phyloP scores from a whole-genome alignment of 2,113 vertebrate genomes.

The Piaya cayana region DNA sequence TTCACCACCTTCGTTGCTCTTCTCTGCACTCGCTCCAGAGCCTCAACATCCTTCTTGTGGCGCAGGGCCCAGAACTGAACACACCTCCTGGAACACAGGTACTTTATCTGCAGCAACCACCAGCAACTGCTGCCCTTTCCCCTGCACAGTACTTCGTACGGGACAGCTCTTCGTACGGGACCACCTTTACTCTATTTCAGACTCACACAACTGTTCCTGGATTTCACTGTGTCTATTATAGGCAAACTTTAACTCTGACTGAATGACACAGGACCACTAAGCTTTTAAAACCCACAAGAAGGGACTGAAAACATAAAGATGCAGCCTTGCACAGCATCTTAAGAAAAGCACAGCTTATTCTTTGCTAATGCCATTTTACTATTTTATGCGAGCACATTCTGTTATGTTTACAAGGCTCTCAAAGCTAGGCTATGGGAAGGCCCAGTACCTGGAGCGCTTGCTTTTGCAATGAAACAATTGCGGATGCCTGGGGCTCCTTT shows the following conservation, averaged over 20 bases:
- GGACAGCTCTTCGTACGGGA: neutral
- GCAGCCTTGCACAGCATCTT: neutral
- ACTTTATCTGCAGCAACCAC: neutral
- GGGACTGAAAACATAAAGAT: neutral
- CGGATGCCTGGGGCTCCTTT: neutral
- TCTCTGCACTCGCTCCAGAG: too few species aligned
- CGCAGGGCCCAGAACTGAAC: too few species aligned
- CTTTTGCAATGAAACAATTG: neutral
- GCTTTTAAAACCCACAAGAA: neutral
- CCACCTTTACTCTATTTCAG: neutral
- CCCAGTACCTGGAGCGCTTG: neutral
- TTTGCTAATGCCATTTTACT: neutral
- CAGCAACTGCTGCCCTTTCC: neutral
- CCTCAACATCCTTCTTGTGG: too few species aligned
- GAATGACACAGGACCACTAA: neutral
- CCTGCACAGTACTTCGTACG: rapidly evolving
- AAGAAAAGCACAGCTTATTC: neutral
- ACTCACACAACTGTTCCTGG: neutral
- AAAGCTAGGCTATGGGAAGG: neutral
- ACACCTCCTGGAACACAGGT: neutral
- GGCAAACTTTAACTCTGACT: neutral
- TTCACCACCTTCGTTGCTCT: too few species aligned
- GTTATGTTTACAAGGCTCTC: neutral
- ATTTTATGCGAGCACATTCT: neutral
- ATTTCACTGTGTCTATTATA: neutral